Percentiles rank a stretch among this genome's conserved stretches.
phyloP scores from a whole-genome alignment of 2,888 invertebrate species.

The Dilophus febrilis region DNA sequence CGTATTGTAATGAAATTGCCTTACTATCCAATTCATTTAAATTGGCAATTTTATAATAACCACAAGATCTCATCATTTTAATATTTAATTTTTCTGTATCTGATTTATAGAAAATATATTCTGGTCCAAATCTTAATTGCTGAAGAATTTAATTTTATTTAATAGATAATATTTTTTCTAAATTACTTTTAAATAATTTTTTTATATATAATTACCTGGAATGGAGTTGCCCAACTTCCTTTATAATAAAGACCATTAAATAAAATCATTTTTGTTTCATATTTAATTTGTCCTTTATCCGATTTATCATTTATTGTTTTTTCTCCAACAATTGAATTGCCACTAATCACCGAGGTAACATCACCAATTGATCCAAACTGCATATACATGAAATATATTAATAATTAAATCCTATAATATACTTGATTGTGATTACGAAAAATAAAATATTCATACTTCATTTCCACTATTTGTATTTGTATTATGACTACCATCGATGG shows the following conservation, averaged over 20 bases:
- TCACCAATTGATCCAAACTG: constrained; percentile 25
- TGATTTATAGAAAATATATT: constrained; percentile 45
- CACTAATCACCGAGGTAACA: constrained; percentile 40
- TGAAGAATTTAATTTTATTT: neutral
- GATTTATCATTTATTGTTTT: constrained; percentile 8
- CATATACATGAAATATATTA: neutral
- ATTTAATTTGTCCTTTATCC: constrained; percentile 11
- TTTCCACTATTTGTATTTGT: constrained; percentile 21
- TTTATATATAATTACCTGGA: constrained; percentile 38
- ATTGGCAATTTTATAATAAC: constrained; percentile 41
- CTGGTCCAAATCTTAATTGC: constrained; percentile 23
- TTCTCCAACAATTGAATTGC: constrained; percentile 41
- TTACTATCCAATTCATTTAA: constrained; percentile 46
- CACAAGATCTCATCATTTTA: constrained; percentile 49
- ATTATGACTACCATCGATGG: constrained; percentile 32
- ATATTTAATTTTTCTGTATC: constrained; percentile 40
- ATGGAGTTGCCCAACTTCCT: constrained; percentile 55
- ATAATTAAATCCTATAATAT: neutral
- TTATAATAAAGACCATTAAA: constrained; percentile 66
- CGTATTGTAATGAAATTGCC: constrained; percentile 55
- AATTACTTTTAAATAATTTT: too few species aligned
- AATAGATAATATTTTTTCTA: neutral
- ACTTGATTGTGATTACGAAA: neutral
- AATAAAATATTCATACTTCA: too few species aligned
- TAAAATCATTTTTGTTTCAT: constrained; percentile 42